Base-by-base conservation (phyloP, 2,113 vertebrate species). In the Sceloporus tristichus region DNA sequence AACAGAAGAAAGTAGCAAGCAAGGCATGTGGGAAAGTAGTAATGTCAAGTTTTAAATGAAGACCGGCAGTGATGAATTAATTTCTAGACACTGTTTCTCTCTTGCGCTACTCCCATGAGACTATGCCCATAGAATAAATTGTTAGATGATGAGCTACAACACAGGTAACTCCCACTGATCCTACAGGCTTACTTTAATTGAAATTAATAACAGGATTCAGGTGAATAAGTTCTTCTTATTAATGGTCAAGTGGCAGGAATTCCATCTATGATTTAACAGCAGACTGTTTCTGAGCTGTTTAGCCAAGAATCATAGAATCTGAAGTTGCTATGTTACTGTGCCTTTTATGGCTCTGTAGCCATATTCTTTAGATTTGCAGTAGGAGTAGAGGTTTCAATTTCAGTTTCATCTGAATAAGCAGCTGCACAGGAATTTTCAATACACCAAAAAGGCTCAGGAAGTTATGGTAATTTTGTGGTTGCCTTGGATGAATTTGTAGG, bases 1-100 rank as follows among this genome's bases (percentile, higher is more conserved):
- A 93, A 93, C 91, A 92, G 93, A 92, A 89, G 91, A 92, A 91
- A 42, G 14, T 1, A 38, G 40, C n/a, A 62, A 9, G n/a, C 4
- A 21, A 74, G 79, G 48, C 5, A 48, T 48, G 48, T 48, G 48
- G 48, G 48, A 48, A 48, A 48, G 48, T 48, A 48, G 7, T 7
- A 48, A 48, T 5, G 48, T 4, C 48, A 48, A 87, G 88, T 23
- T 38, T 48, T 87, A 87, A 81, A 89, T 77, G 29, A 62, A 48
- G 90, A 2, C 75, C 9, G 40, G 79, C 88, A 89, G 88, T 6
- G 13, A 90, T 34, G 13, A 56, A 68, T 23, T 78, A 27, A 85
- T 65, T 85, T 85, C 23, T 38, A 29, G 53, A 27, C 23, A 19
- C 19, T 68, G 77, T 42, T 73, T 73, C n/a, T 74, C 71, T 74